Conservation (phyloP, 2,888 invertebrate species). For the Pseudoips prasinana region DNA sequence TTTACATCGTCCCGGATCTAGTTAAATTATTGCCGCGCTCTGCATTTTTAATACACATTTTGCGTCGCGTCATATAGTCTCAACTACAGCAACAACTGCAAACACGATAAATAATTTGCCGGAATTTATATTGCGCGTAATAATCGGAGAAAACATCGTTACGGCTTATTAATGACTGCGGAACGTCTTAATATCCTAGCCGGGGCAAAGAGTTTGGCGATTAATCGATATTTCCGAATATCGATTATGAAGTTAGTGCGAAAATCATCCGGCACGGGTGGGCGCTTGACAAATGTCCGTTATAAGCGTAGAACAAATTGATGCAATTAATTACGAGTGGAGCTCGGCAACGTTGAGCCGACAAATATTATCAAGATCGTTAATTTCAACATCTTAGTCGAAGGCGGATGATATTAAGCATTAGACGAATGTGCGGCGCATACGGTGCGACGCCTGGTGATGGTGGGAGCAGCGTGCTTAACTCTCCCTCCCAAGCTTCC, state of each 20-base stretch:
- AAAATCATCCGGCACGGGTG: slow-evolving; percentile 71
- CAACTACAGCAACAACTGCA: slow-evolving; percentile 25
- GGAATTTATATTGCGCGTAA: slow-evolving; percentile 35
- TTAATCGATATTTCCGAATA: slow-evolving; percentile 68
- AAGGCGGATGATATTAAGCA: slow-evolving; percentile 57
- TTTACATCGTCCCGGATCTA: slow-evolving; percentile 57
- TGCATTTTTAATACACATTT: slow-evolving; percentile 51
- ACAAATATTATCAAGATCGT: slow-evolving; percentile 81
- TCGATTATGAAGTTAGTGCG: slow-evolving; percentile 77
- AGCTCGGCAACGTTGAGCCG: slow-evolving; percentile 71
- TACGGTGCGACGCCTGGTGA: slow-evolving; percentile 30
- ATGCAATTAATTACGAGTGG: slow-evolving; percentile 74
- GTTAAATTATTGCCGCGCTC: slow-evolving; percentile 53
- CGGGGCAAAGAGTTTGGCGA: slow-evolving; percentile 51
- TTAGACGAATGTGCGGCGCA: slow-evolving; percentile 53
- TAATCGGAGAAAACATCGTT: slow-evolving; percentile 52
- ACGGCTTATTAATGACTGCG: slow-evolving; percentile 59
- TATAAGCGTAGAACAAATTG: slow-evolving; percentile 79
- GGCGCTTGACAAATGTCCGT: slow-evolving; percentile 76
- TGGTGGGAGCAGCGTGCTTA: slow-evolving; percentile 15
- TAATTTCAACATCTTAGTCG: slow-evolving; percentile 74
- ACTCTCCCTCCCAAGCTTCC: slow-evolving; percentile 8
- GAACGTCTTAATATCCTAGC: slow-evolving; percentile 56
- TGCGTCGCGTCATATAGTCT: slow-evolving; percentile 7
- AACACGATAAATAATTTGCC: slow-evolving; percentile 36